phyloP scores from a whole-genome alignment of 2,797 vertebrate genomes.

The Pitangus sulphuratus region DNA sequence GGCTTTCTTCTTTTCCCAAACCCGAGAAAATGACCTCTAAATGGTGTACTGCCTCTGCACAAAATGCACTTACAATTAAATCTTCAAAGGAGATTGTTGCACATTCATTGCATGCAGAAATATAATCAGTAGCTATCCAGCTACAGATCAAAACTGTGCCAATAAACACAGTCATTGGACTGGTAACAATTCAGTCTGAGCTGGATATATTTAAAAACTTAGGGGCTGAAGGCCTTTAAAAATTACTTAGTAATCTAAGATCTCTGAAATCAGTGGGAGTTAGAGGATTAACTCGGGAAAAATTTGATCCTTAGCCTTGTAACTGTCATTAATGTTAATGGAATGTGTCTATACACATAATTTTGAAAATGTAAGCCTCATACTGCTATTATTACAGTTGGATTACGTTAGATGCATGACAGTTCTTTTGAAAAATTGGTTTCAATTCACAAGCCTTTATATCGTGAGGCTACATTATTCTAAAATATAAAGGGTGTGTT shows the following conservation, averaged over 20 bases:
- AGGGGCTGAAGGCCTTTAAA: neutral
- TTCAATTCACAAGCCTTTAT: constrained; percentile 34
- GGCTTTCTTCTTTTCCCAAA: neutral
- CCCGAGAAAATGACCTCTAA: constrained; percentile 43
- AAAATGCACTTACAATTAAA: constrained; percentile 22
- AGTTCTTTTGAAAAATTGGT: constrained; percentile 1
- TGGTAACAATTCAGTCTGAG: constrained; percentile 15
- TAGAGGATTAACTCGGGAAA: neutral
- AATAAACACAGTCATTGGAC: neutral
- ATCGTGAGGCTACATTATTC: neutral
- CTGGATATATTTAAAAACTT: constrained; percentile 13
- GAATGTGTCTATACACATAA: neutral
- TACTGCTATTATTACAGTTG: neutral
- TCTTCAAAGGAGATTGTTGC: neutral
- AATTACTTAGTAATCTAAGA: neutral
- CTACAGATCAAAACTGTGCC: constrained; percentile 1
- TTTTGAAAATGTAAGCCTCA: constrained; percentile 23
- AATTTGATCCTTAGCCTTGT: neutral
- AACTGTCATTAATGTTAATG: constrained; percentile 37
- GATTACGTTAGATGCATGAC: neutral
- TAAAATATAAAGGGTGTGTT: neutral
- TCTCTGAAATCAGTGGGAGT: neutral
- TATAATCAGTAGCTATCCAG: neutral
- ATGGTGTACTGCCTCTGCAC: neutral
- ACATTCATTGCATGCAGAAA: neutral